phyloP scores from a whole-genome alignment of 2,113 vertebrate species.

The Coryphaenoides rupestris region DNA sequence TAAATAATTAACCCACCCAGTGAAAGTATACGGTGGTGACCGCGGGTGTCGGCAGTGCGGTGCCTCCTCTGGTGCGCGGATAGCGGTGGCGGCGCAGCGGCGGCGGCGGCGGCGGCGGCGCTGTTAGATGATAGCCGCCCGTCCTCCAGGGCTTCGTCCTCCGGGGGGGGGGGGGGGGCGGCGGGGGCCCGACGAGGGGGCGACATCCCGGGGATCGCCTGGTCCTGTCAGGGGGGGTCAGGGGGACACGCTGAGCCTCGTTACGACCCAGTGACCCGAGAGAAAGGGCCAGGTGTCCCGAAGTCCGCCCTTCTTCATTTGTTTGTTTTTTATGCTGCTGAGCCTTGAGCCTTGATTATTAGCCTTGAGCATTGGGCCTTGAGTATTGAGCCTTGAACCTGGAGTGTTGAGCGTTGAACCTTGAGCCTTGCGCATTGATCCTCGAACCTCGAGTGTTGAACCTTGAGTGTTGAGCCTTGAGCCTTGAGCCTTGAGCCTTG shows the following conservation, averaged over 20 bases:
- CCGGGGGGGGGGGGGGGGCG: conserved; percentile 37
- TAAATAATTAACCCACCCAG: background rate
- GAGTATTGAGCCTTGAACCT: no score
- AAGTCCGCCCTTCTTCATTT: background rate
- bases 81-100: background rate
- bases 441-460: no score
- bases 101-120: background rate
- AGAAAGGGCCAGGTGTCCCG: conserved; percentile 66
- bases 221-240: conserved; percentile 40
- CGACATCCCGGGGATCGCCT: conserved; percentile 60
- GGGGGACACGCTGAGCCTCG: conserved; percentile 19
- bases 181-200: conserved; percentile 56
- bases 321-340: no score
- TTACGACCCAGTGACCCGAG: conserved; percentile 59
- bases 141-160: no score
- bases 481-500: no score
- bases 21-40: conserved; percentile 9
- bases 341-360: no score
- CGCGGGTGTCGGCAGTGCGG: background rate
- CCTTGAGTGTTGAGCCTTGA: no score
- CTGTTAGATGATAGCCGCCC: conserved; percentile 26
- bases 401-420: no score
- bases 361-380: conserved; percentile 41
- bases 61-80: background rate
- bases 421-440: no score